phyloP scores from a whole-genome alignment of 2,888 invertebrate species.

The Limnephilus rhombicus region DNA sequence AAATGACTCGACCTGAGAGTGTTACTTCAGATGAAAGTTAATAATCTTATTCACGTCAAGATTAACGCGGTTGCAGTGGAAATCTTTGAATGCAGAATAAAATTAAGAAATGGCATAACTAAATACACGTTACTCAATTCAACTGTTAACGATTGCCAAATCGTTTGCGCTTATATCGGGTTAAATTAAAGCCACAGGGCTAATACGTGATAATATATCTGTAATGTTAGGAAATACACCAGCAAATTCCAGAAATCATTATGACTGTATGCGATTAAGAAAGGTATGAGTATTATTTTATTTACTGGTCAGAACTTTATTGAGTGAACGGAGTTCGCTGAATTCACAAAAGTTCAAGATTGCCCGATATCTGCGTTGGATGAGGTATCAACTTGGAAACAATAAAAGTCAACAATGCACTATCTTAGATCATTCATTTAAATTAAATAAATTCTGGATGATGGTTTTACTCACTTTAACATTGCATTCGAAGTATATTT shows the following conservation, averaged over 20 bases:
- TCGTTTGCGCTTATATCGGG: not conserved
- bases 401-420: no score
- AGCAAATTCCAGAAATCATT: not conserved
- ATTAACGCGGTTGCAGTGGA: not conserved
- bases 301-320: not conserved
- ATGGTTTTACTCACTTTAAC: no score
- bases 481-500: no score
- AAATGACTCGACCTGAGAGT: not conserved
- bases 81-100: not conserved
- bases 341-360: not conserved
- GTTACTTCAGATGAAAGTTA: not conserved
- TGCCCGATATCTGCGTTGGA: not conserved
- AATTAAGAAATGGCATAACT: not conserved
- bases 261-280: not conserved
- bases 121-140: not conserved
- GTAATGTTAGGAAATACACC: not conserved
- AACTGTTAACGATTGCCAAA: not conserved
- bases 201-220: not conserved
- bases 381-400: no score
- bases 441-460: no score
- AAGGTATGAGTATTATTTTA: not conserved
- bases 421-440: no score
- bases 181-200: not conserved
- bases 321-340: not conserved
- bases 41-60: not conserved